Base-by-base conservation (phyloP, 2,113 vertebrate species). In the Rutilus rutilus region DNA sequence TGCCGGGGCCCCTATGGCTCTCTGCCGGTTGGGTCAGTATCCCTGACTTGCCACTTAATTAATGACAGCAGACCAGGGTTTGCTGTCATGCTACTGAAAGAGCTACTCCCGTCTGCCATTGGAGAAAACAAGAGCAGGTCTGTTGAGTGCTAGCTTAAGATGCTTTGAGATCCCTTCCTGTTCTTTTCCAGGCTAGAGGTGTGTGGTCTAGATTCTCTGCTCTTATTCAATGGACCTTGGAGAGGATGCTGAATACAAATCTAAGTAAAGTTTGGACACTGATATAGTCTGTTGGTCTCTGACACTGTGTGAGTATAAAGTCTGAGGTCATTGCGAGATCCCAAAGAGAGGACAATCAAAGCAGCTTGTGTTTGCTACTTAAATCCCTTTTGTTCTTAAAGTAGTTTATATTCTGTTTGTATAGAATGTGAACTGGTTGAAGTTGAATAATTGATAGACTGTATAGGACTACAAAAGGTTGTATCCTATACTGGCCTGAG, bases 61-160 rank as follows among this genome's bases (percentile, higher is more conserved):
- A 92, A 93, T 91, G 90, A 91, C 79, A 74, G 88, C 88, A 87
- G 89, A 90, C 89, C 90, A 89, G 88, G 88, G 91, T 91, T 90
- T 90, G 87, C 90, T 79, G 85, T 84, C 47, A 86, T 8, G 79
- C 78, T 65, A 87, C 87, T 92, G 85, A 91, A 89, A 86, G 88
- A 85, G 67, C 47, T 47, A 47, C 89, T 89, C 78, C 86, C 86
- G 89, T 85, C 80, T 65, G 88, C 89, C 86, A 85, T 86, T 86
- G 86, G 90, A 8, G 74, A 89, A 91, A 92, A 93, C 90, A 93
- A 93, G 91, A 89, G 88, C 76, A 85, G 86, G 85, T 84, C 89
- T 76, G 86, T 91, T 84, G 92, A 91, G 90, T 76, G 89, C 89
- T 90, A 92, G 91, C 90, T 92, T 89, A 89, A 94, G 90, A 92